phyloP scores from a whole-genome alignment of 2,113 vertebrate genomes.

The Heterocephalus glaber region DNA sequence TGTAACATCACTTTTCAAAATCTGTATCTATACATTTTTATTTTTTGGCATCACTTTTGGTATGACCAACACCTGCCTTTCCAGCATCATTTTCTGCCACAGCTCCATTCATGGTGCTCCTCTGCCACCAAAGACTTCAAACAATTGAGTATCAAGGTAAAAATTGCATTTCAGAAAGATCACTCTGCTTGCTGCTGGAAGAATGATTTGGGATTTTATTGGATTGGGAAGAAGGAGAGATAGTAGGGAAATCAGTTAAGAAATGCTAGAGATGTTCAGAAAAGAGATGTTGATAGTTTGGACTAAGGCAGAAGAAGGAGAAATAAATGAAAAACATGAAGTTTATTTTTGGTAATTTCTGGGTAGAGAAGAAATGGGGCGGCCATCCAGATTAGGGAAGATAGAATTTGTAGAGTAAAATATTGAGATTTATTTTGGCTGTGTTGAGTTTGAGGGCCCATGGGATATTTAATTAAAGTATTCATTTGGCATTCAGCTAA shows the following conservation, averaged over 20 bases:
- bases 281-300: neutral
- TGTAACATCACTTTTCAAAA: neutral
- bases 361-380: neutral
- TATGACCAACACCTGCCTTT: neutral
- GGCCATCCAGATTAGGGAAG: neutral
- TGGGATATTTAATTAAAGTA: neutral
- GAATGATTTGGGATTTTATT: neutral
- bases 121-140: neutral
- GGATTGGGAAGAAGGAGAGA: neutral
- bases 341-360: conserved; percentile 7
- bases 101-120: no score
- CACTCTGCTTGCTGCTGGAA: neutral
- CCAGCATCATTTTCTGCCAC: neutral
- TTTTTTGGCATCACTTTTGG: neutral
- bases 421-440: neutral
- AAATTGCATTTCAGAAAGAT: neutral
- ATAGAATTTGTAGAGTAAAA: neutral
- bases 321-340: neutral
- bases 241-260: neutral
- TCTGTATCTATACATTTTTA: neutral
- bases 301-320: neutral
- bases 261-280: neutral
- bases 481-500: neutral
- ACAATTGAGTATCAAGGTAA: neutral
- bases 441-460: neutral